Percentiles rank a stretch among this genome's conserved stretches.
These are phyloP conservation scores for Smittia sp. DNA, from an alignment of 2,888 invertebrate species.

Conservation along the genomic window DNA sequence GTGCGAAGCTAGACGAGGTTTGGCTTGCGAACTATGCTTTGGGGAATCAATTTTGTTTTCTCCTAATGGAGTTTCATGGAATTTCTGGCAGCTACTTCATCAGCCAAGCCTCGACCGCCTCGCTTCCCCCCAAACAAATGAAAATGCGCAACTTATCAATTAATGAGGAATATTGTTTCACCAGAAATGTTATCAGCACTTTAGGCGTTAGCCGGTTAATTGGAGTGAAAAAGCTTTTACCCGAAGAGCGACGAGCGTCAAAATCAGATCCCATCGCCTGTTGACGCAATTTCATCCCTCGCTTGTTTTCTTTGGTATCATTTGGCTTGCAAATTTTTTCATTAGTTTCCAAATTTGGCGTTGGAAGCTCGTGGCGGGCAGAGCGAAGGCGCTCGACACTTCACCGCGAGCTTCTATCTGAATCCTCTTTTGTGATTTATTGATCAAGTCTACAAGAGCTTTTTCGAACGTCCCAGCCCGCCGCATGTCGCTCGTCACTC, in stretches of 20 bases:
- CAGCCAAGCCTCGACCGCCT: no score
- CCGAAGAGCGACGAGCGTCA: background rate
- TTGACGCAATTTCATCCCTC: background rate
- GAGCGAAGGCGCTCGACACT: background rate
- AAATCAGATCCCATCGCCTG: background rate
- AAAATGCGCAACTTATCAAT: background rate
- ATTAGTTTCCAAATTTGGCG: background rate
- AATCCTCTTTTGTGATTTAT: background rate
- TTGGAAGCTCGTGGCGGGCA: background rate
- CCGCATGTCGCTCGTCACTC: no score
- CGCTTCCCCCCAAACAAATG: background rate
- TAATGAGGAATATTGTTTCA: constrained; percentile 20
- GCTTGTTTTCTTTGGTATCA: constrained; percentile 14
- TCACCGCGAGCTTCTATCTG: background rate
- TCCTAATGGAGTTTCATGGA: no score
- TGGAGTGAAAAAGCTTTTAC: background rate
- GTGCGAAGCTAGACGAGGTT: no score
- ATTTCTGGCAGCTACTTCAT: no score
- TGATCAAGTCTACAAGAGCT: no score
- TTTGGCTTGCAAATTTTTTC: background rate
- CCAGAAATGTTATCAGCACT: background rate
- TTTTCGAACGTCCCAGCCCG: no score
- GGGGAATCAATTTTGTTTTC: no score
- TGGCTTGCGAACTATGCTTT: no score
- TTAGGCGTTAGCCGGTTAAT: background rate